These are phyloP conservation scores for Pinctada fucata DNA, from an alignment of 2,888 invertebrate species.

Conservation along the genomic window DNA sequence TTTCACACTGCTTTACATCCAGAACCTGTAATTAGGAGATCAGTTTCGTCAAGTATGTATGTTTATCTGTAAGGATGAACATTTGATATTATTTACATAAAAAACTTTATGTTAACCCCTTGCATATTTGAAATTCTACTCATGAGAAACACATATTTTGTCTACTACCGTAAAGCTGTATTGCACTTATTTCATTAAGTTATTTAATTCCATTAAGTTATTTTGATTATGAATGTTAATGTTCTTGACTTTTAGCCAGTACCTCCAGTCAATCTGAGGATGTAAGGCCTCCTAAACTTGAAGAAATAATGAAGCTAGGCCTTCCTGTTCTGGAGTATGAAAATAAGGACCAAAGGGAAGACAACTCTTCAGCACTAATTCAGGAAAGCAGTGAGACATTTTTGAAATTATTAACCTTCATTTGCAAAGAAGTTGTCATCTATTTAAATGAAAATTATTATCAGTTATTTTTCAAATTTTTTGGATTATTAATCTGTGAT, in stretches of 20 bases:
- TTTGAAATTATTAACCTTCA: constrained; percentile 1
- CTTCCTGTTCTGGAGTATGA: constrained; percentile 45
- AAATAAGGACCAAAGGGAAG: neutral
- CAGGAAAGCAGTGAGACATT: neutral
- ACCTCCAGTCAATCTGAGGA: constrained; percentile 25
- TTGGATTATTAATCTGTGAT: too few relatives aligned
- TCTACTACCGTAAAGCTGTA: too few relatives aligned
- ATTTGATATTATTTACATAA: too few relatives aligned
- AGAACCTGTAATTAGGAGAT: constrained; percentile 2
- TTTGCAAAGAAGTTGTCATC: neutral
- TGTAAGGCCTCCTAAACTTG: constrained; percentile 50
- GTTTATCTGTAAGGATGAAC: too few relatives aligned
- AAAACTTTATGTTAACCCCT: too few relatives aligned
- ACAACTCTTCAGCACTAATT: neutral
- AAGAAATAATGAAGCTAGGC: constrained; percentile 48
- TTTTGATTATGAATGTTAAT: too few relatives aligned
- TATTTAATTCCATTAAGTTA: too few relatives aligned
- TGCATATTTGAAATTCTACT: too few relatives aligned
- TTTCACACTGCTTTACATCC: neutral
- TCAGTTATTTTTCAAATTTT: too few relatives aligned
- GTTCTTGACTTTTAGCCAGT: too few relatives aligned
- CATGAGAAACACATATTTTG: too few relatives aligned
- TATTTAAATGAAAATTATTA: neutral
- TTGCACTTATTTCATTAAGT: too few relatives aligned
- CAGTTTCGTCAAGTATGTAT: neutral